Evolutionary conservation across 2,888 invertebrate genomes (phyloP).

Genomic region (Cylloceria caligata): DNA sequence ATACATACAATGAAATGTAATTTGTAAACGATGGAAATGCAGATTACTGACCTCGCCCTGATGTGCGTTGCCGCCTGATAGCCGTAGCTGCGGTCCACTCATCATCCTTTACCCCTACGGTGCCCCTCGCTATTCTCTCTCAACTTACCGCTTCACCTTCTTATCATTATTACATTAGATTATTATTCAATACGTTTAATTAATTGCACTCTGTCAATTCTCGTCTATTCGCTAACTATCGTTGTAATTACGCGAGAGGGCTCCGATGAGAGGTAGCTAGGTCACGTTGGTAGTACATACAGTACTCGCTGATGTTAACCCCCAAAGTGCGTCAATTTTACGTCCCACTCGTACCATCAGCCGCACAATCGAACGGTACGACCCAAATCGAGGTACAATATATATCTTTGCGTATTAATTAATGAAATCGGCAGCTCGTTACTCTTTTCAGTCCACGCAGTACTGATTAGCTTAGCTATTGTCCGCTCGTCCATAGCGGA

Average conservation of each 20-base stretch:
- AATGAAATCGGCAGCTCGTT: conserved; percentile 20
- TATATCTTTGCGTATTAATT: conserved; percentile 2
- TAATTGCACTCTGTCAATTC: conserved; percentile 69
- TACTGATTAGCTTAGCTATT: conserved; percentile 15
- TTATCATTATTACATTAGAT: conserved; percentile 66
- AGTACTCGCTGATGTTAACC: not conserved
- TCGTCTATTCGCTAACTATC: conserved; percentile 46
- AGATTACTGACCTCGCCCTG: conserved; percentile 41
- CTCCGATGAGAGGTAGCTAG: not conserved
- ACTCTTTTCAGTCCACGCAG: conserved; percentile 6
- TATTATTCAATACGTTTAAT: conserved; percentile 72
- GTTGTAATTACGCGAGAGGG: conserved; percentile 46
- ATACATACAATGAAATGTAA: conserved; percentile 48
- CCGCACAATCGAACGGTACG: not conserved
- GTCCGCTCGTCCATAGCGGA: not conserved
- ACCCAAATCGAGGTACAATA: not conserved
- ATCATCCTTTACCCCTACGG: not conserved
- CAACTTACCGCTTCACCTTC: conserved; percentile 37
- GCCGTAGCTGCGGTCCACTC: not conserved
- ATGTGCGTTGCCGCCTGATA: conserved; percentile 5
- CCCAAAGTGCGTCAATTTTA: conserved; percentile 19
- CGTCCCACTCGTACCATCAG: not conserved
- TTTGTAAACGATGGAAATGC: conserved; percentile 50
- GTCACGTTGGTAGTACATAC: not conserved
- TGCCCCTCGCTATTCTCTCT: not conserved